Evolutionary conservation across 92 coral and sea anemone genomes (phyloP), one percentile per base, ranked within the genome.

Genomic region (Heteractis magnifica): DNA sequence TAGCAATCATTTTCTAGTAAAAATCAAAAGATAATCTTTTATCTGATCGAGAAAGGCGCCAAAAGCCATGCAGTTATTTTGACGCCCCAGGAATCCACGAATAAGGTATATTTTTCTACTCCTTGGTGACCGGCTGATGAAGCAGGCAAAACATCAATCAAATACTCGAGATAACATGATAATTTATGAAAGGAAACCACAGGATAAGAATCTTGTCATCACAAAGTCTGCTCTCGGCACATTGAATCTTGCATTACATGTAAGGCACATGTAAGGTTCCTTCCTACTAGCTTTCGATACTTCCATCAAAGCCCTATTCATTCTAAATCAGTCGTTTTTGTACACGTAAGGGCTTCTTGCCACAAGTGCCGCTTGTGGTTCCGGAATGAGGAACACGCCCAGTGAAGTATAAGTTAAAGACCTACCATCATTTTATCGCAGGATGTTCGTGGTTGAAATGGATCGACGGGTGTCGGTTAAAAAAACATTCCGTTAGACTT

Each of bases 111-210:
- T 20, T 21, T 68, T 14, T 34, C 73, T 23, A 18, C 70, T 68
- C 49, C 49, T 26, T 68, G 49, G 26, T 68, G 12, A 26, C 49
- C 5, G 49, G 14, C 48, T 26, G 73, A 68, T 68, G 73, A 68
- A 68, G 13, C 48, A 68, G 18, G 16, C 9, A 53, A 8, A 26
- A 68, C 20, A 68, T 68, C 73, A 21, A 48, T 26, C 73, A 68
- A 62, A 62, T 23, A n/a, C 70, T 62, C 70, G 70, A 62, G 70
- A 62, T 62, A 62, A 5, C 18, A 62, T 9, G 70, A 62, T 62
- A 62, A 68, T 21, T 68, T 23, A 68, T 20, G 16, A 68, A 68
- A 23, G 73, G 73, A 68, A 68, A 68, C 73, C 73, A 68, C 73
- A 68, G 49, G 11, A 23, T 26, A 68, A 68, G 73, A 68, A 9